Evolutionary conservation across 2,113 vertebrate species (phyloP), one percentile per base, ranked within the genome.

Genomic region (Burhinus oedicnemus): DNA sequence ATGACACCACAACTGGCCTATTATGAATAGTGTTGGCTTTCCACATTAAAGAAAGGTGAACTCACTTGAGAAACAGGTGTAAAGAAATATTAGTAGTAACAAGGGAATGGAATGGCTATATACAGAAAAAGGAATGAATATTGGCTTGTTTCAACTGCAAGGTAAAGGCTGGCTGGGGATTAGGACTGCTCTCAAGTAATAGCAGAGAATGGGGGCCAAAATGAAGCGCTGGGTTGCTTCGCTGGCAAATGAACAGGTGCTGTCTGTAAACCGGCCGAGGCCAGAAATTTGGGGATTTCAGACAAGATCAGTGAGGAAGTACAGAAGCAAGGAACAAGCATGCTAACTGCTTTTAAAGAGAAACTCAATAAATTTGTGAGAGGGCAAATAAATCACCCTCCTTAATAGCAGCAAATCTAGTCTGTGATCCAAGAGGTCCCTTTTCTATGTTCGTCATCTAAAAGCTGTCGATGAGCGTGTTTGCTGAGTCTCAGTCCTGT

Each of bases 391-490:
- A 77, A 64, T 30, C 0, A 0, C 30, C 27, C 36, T 54, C 19
- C 0, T 0, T 64, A 44, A 45, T 7, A 76, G 47, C 78, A 44
- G 61, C 42, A 52, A 36, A 21, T 13, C 19, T 15, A 8, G 42
- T 2, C 29, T 19, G 52, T 18, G 40, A 17, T 12, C 2, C 29
- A 16, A 12, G 38, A 26, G 22, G 17, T 71, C 51, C 8, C 40
- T 51, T 52, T 14, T 6, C 32, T 8, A 1, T 3, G 3, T 11
- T 21, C 4, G 12, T 25, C 4, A 3, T 9, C 6, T 5, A 27
- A 13, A 78, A 61, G 11, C 7, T 34, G 17, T 18, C n/a, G 12
- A 0, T 12, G 52, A 4, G 11, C 0, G 1, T 13, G 44, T 80
- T 81, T 54, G 58, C 38, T 5, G 58, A 25, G 49, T 16, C 40